Conservation (phyloP, 1,140 invertebrate species). For the Diuraphis noxia region DNA sequence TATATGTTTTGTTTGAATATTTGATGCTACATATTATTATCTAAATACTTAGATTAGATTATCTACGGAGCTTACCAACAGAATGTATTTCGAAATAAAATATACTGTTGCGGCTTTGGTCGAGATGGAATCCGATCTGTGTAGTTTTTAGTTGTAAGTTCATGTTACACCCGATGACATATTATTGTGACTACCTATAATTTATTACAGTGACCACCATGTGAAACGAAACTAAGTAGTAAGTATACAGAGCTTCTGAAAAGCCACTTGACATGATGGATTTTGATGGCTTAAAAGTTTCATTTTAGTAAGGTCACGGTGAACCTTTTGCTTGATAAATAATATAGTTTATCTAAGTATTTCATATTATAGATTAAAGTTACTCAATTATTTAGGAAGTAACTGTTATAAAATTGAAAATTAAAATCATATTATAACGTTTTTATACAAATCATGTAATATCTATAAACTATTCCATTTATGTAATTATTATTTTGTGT, state of each 20-base stretch:
- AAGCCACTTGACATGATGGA: constrained; percentile 1
- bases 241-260: neutral
- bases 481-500: neutral
- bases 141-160: constrained; percentile 3
- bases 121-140: neutral
- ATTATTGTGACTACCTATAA: neutral
- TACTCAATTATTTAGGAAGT: neutral
- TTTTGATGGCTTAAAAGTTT: neutral
- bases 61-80: neutral
- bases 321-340: neutral
- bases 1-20: neutral
- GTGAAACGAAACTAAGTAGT: neutral
- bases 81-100: neutral
- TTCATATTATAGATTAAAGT: neutral
- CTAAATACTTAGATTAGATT: neutral
- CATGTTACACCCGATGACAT: neutral
- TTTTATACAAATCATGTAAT: neutral
- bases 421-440: neutral
- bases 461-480: neutral
- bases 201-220: neutral
- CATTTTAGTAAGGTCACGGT: neutral
- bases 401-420: neutral
- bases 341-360: neutral
- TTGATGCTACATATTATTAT: neutral
- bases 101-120: neutral